Base-by-base conservation (phyloP, 1,140 invertebrate species). In the Sycophaga agraensis region DNA sequence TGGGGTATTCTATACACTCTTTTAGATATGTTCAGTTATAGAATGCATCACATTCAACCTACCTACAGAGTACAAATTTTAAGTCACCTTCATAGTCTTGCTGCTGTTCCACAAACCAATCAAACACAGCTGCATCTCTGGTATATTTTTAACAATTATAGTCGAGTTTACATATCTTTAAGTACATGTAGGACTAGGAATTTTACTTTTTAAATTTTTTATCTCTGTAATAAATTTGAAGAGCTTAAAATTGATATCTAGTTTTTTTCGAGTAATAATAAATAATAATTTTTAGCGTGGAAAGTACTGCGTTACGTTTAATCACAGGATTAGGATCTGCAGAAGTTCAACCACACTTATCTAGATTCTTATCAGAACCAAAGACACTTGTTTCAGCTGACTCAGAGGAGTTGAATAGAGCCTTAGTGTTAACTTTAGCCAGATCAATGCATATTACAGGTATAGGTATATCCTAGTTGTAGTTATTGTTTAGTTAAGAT, bases 21-120 rank as follows among this genome's bases (percentile, higher is more conserved):
- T 21, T 79, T 98, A 64, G 96, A 98, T 78, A 97, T 98, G 94
- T 97, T 97, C 74, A 94, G 91, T 54, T 97, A 97, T 74, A 83
- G 96, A 46, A 89, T 98, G 80, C 94, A 97, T 77, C 96, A 98
- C 76, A 96, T 97, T 67, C 94, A 96, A 68, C 92, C 94, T 0
- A 93, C 97, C 77, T 98, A 97, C 75, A 84, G 94, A 50, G 90
- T 97, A 0, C 94, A 97, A 72, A 82, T 98, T 6, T 78, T 98
- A 2, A 92, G 91, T 14, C 90, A 96, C 77, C 85, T 97, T 21
- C 91, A 97, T 72, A 92, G 89, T 34, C 82, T 97, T 24, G 91
- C 93, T 8, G 89, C 91, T 8, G 91, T 94, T 11, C 91, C 92
- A 14, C 94, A 96, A 75, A 94, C 93, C 1, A 97, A 97, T 80